These are phyloP conservation scores for Atherinosoma microstoma DNA, from an alignment of 2,797 vertebrate genomes.

Conservation along the genomic window DNA sequence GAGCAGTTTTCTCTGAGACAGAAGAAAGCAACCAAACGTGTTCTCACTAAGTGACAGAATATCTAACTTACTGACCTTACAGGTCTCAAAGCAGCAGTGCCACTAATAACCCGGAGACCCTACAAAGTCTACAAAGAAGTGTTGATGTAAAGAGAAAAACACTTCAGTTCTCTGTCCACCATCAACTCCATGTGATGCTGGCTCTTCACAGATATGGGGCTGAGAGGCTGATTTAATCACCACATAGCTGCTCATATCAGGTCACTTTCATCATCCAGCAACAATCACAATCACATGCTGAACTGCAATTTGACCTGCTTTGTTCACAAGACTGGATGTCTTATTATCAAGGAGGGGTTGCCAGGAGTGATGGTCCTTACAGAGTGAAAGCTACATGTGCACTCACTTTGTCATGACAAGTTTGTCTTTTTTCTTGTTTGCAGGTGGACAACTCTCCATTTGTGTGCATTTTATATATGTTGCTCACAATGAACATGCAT, in stretches of 20 bases:
- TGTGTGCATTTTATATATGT: too few relatives aligned
- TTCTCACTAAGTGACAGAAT: constrained; percentile 10
- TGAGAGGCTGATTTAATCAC: constrained; percentile 13
- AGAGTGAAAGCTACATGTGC: too few relatives aligned
- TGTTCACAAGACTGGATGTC: not conserved
- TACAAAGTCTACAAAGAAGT: not conserved
- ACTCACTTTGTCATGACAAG: too few relatives aligned
- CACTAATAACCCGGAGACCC: not conserved
- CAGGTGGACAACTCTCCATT: too few relatives aligned
- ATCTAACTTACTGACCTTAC: not conserved
- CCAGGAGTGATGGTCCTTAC: not conserved
- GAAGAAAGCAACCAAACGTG: not conserved
- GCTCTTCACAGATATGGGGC: not conserved
- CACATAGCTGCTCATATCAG: constrained; percentile 5
- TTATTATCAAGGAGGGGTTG: not conserved
- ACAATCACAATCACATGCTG: not conserved
- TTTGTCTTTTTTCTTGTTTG: too few relatives aligned
- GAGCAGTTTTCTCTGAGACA: constrained; percentile 23
- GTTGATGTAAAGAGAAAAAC: not conserved
- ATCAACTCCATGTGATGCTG: not conserved
- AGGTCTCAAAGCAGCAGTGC: not conserved
- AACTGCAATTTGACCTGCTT: not conserved
- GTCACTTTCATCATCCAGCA: not conserved
- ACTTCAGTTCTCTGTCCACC: not conserved
- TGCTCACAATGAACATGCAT: too few relatives aligned